Percentiles rank a stretch among this genome's conserved stretches.
These are phyloP conservation scores for Megaceryle alcyon DNA, from an alignment of 2,797 vertebrate genomes.

Conservation along the genomic window DNA sequence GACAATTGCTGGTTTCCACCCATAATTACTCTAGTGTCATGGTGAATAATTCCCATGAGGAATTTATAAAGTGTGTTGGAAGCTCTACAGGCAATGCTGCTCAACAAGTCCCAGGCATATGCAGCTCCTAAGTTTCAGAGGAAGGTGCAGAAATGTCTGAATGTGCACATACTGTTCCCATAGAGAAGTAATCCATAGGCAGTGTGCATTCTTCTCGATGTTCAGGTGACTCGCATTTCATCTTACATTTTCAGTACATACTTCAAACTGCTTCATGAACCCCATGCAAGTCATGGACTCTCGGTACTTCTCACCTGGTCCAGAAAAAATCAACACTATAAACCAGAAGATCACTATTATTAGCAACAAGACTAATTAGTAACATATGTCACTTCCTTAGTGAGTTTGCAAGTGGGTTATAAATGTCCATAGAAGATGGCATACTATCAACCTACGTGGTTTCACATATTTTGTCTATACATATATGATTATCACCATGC, in stretches of 20 bases:
- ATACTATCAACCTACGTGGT: neutral
- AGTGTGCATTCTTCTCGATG: neutral
- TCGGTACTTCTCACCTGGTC: conserved; percentile 33
- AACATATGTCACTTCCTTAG: conserved; percentile 22
- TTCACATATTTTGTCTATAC: conserved; percentile 29
- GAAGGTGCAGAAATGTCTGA: neutral
- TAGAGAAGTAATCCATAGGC: neutral
- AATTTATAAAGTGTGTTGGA: neutral
- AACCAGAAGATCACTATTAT: conserved; percentile 39
- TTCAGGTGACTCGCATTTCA: neutral
- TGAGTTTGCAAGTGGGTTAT: conserved; percentile 20
- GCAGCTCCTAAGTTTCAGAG: fast-evolving
- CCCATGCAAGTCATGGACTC: neutral
- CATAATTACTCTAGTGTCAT: neutral
- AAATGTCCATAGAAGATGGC: conserved; percentile 38
- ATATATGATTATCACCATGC: conserved; percentile 51
- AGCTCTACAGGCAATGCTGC: neutral
- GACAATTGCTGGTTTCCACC: neutral
- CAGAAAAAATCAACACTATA: neutral
- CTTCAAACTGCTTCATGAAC: neutral
- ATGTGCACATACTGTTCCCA: neutral
- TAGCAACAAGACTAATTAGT: conserved; percentile 38
- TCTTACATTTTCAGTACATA: neutral
- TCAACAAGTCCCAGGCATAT: neutral
- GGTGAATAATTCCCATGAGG: neutral